These are phyloP conservation scores for Glandiceps talaboti DNA, from an alignment of 53 echinoderm and acorn worm genomes.

Conservation along the genomic window DNA sequence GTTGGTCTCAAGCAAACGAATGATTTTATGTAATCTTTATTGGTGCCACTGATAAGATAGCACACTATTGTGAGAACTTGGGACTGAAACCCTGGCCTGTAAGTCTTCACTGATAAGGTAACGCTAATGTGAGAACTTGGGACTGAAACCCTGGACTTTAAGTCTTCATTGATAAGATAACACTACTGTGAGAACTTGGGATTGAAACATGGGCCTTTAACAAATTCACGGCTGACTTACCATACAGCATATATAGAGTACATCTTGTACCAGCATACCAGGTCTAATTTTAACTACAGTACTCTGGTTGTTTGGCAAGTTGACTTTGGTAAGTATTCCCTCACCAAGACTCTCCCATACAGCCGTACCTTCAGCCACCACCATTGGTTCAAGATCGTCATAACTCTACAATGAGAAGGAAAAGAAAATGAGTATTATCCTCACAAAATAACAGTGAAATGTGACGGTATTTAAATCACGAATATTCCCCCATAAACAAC, in stretches of 20 bases:
- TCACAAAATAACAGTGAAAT: no score
- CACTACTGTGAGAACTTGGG: no score
- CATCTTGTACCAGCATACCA: conserved; percentile 87
- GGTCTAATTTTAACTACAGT: conserved; percentile 78
- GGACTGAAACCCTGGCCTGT: no score
- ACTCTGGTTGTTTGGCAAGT: conserved; percentile 82
- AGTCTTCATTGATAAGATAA: no score
- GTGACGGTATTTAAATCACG: no score
- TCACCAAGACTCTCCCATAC: conserved; percentile 60
- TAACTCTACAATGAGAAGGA: neutral
- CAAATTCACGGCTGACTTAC: conserved; percentile 30
- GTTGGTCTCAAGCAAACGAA: neutral
- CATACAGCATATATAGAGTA: conserved; percentile 75
- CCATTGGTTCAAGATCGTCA: neutral
- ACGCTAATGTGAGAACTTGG: no score
- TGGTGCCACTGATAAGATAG: neutral
- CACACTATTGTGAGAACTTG: no score
- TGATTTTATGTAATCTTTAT: neutral
- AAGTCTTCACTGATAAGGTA: no score
- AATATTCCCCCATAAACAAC: no score
- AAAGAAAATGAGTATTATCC: no score
- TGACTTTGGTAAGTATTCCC: conserved; percentile 57
- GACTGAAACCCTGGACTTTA: neutral
- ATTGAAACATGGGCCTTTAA: no score
- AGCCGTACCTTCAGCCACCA: conserved; percentile 19